Base-by-base conservation (phyloP, 2,888 invertebrate species). In the Prenolepis imparis region DNA sequence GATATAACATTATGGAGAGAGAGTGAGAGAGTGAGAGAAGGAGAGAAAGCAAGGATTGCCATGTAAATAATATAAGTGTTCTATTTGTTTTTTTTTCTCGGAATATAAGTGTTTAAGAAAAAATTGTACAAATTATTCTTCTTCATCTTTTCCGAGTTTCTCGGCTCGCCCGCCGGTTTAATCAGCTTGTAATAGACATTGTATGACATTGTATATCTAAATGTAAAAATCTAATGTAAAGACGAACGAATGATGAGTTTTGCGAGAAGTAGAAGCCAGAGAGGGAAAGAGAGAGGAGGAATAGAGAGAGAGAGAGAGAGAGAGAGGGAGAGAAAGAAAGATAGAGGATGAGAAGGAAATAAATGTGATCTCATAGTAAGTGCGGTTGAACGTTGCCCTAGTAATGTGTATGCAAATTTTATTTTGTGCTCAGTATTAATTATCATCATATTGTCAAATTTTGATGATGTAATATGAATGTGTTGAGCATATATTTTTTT, bases 221-320 rank as follows among this genome's bases (percentile, higher is more conserved):
- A 28, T 28, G 28, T 28, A 28, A 28, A 28, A 3, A 28, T 90
- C 81, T 88, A 90, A 91, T 88, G 87, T 88, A 89, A 90, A 89
- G 68, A 41, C 64, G 55, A 66, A 67, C 9, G 48, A 82, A 41
- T n/a, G 59, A 74, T 39, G n/a, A 21, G 4, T 64, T 36, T 48
- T 66, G 70, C 5, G 21, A 83, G 18, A 41, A 39, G 39, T 15
- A 80, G 9, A 72, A 59, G 18, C 36, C 28, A 28, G 28, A 28
- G 67, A 41, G 48, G 59, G 64, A 72, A 48, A 80, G 36, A 55
- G 18, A 32, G 52, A 44, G 18, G 74, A 68, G 66, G 67, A 61
- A 83, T 39, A 67, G 85, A 78, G 59, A 77, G n/a, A 82, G 63
- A 75, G 63, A 83, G 44, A 82, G n/a, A 61, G 83, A 84, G 77